Conservation (phyloP, 2,113 vertebrate species). For the Channa maculata region DNA sequence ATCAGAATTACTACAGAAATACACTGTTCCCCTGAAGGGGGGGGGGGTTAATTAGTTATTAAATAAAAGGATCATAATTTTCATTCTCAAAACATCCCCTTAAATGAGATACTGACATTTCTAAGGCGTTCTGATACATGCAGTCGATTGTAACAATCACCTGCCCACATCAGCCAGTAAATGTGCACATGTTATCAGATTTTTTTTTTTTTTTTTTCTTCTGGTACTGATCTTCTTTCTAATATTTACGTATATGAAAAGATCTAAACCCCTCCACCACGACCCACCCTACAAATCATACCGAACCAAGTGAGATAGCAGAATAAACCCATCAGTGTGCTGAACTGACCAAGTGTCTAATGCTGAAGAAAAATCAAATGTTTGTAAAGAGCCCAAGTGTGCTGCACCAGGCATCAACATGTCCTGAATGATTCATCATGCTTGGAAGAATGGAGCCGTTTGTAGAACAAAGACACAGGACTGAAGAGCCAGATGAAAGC, state of each 20-base stretch:
- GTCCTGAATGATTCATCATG: slow-evolving; percentile 49
- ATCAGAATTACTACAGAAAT: neutral
- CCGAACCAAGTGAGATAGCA: too few species aligned
- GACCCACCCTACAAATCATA: too few species aligned
- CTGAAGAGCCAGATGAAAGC: slow-evolving; percentile 28
- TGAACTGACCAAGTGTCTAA: too few species aligned
- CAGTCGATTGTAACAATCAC: too few species aligned
- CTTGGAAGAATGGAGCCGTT: slow-evolving; percentile 35
- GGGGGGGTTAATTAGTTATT: neutral
- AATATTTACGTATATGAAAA: too few species aligned
- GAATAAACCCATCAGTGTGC: too few species aligned
- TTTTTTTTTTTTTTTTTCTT: too few species aligned
- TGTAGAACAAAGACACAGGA: slow-evolving; percentile 44
- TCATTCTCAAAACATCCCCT: neutral
- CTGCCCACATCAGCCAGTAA: too few species aligned
- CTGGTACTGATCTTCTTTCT: too few species aligned
- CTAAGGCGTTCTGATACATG: too few species aligned
- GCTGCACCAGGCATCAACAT: slow-evolving; percentile 39
- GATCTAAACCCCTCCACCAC: too few species aligned
- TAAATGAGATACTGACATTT: neutral
- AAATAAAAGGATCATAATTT: neutral
- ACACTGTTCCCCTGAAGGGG: neutral
- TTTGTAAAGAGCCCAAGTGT: neutral
- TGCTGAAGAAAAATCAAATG: slow-evolving; percentile 11
- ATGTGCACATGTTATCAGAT: too few species aligned